These are phyloP conservation scores for Channa maculata DNA, from an alignment of 2,113 vertebrate species.

Conservation along the genomic window DNA sequence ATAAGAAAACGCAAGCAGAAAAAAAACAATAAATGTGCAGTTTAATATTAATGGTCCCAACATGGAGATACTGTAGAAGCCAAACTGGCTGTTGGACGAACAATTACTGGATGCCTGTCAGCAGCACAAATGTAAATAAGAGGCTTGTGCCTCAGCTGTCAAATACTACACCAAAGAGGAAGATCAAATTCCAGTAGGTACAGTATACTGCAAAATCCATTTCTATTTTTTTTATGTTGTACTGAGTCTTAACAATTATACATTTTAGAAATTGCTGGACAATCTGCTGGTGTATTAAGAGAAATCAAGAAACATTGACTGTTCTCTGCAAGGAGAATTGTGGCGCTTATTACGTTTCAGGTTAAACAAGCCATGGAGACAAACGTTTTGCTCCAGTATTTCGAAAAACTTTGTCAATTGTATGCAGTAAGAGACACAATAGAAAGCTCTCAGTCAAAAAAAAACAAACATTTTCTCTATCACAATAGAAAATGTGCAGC, in stretches of 20 bases:
- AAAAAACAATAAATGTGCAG: constrained; percentile 26
- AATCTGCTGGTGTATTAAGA: too few relatives aligned
- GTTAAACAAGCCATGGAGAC: not conserved
- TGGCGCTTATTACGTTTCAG: too few relatives aligned
- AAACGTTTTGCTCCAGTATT: not conserved
- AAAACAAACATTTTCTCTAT: not conserved
- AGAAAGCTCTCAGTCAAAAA: not conserved
- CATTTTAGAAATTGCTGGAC: not conserved
- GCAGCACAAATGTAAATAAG: constrained; percentile 68
- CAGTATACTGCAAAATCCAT: constrained; percentile 12
- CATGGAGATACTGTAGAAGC: constrained; percentile 34
- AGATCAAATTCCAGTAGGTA: constrained; percentile 28
- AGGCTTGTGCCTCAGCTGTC: constrained; percentile 54
- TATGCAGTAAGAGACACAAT: not conserved
- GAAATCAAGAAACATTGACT: too few relatives aligned
- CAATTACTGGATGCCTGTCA: constrained; percentile 63
- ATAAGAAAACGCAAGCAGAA: not conserved
- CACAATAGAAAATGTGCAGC: not conserved
- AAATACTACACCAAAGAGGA: constrained; percentile 50
- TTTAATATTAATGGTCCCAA: constrained; percentile 33
- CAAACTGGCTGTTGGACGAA: constrained; percentile 59
- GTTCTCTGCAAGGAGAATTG: too few relatives aligned
- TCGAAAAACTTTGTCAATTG: not conserved
- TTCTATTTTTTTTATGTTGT: constrained; percentile 1
- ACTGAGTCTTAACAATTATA: not conserved